Percentiles rank a stretch among this genome's conserved stretches.
Conservation (phyloP, 1,140 invertebrate species). For the Musca domestica region DNA sequence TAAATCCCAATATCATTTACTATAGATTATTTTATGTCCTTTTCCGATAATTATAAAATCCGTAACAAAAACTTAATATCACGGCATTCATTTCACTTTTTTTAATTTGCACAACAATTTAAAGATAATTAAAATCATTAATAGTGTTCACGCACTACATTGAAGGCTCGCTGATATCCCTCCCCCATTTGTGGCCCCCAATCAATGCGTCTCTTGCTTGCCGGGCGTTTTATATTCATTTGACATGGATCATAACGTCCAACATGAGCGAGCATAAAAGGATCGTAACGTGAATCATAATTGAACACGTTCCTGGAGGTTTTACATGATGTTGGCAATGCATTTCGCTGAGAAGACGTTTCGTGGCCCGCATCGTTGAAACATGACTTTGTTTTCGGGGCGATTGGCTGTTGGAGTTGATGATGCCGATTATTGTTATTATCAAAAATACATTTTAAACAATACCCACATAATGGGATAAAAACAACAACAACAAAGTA, state of each 20-base stretch:
- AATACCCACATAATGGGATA: background rate
- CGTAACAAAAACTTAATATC: no score
- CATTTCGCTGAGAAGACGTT: background rate
- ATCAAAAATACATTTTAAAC: background rate
- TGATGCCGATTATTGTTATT: background rate
- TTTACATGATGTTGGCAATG: background rate
- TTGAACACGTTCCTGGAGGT: conserved; percentile 9
- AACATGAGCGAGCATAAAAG: conserved; percentile 6
- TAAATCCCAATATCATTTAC: no score
- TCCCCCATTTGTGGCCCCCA: background rate
- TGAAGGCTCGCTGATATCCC: background rate
- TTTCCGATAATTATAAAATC: no score
- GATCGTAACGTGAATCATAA: background rate
- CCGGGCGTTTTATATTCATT: background rate
- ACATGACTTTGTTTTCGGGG: no score
- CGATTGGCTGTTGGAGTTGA: no score
- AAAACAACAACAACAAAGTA: background rate
- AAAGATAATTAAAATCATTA: conserved; percentile 8
- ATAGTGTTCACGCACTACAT: background rate
- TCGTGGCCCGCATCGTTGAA: background rate
- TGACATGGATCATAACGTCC: background rate
- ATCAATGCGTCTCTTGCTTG: background rate
- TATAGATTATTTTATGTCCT: no score
- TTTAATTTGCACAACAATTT: conserved; percentile 18
- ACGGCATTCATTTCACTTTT: no score